Evolutionary conservation across 2,113 vertebrate genomes (phyloP).

Genomic region (Steatornis caripensis): DNA sequence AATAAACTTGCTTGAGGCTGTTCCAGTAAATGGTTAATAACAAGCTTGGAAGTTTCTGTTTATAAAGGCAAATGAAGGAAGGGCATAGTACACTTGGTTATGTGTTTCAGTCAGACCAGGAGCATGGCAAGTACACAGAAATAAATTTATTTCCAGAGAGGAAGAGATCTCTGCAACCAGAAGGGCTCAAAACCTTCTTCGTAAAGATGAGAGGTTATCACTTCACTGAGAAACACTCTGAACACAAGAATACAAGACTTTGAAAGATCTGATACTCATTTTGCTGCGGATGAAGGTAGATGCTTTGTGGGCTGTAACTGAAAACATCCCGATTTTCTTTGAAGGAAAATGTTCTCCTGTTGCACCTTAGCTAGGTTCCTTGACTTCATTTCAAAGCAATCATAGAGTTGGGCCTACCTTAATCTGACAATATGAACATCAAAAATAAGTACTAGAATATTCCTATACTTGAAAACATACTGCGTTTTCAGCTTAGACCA

Average conservation of each 20-base stretch:
- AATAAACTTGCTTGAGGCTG: background rate
- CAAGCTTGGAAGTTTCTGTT: background rate
- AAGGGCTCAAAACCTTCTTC: conserved; percentile 25
- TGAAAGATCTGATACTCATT: background rate
- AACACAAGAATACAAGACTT: conserved; percentile 13
- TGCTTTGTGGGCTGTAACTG: background rate
- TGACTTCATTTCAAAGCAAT: background rate
- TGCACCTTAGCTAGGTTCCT: background rate
- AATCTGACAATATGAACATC: background rate
- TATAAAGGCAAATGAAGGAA: conserved; percentile 8
- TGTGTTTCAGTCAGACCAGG: conserved; percentile 26
- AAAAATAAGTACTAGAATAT: background rate
- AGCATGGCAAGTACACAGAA: background rate
- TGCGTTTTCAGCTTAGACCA: background rate
- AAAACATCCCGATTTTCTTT: conserved; percentile 1
- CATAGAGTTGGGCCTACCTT: background rate
- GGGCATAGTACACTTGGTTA: background rate
- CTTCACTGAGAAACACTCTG: conserved; percentile 20
- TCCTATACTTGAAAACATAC: background rate
- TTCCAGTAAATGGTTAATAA: background rate
- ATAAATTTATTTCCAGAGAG: conserved; percentile 44
- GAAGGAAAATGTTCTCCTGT: background rate
- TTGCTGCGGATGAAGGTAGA: background rate
- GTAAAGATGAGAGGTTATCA: background rate
- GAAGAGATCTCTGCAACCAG: conserved; percentile 30